Evolutionary conservation across 1,140 invertebrate genomes (phyloP).

Genomic region (Drosophila arizonae): DNA sequence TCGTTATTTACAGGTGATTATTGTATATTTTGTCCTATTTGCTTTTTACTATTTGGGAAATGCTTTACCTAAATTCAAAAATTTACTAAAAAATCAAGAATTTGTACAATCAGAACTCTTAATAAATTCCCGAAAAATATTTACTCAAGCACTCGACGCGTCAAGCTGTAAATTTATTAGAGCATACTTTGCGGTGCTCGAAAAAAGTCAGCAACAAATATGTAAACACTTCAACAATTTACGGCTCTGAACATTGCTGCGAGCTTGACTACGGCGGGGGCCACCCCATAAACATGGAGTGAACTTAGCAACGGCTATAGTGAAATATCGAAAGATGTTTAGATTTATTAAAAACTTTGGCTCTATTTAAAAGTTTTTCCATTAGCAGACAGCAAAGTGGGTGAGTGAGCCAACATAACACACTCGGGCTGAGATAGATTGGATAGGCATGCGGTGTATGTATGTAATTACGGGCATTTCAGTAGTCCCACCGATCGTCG

Average conservation of each 20-base stretch:
- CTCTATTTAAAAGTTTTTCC: slow-evolving; percentile 31
- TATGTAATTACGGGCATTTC: too few relatives aligned
- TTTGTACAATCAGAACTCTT: too few relatives aligned
- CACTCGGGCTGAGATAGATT: slow-evolving; percentile 7
- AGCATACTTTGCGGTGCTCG: slow-evolving; percentile 23
- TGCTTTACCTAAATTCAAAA: too few relatives aligned
- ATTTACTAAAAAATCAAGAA: too few relatives aligned
- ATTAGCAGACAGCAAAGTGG: slow-evolving; percentile 21
- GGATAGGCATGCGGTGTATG: slow-evolving; percentile 11
- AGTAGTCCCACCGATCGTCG: slow-evolving; percentile 25
- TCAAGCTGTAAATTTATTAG: background rate
- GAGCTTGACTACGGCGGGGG: too few relatives aligned
- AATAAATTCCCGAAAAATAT: too few relatives aligned
- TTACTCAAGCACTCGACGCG: too few relatives aligned
- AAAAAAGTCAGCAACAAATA: slow-evolving; percentile 1
- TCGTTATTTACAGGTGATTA: too few relatives aligned
- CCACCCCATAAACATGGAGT: background rate
- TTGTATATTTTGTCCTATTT: too few relatives aligned
- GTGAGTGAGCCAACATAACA: slow-evolving; percentile 3
- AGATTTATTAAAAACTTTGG: slow-evolving; percentile 15
- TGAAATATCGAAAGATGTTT: slow-evolving; percentile 2
- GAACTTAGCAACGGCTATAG: background rate
- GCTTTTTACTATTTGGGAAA: too few relatives aligned
- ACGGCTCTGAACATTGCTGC: background rate
- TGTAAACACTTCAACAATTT: background rate